phyloP scores from a whole-genome alignment of 2,888 invertebrate species.

The Oscheius sp. region DNA sequence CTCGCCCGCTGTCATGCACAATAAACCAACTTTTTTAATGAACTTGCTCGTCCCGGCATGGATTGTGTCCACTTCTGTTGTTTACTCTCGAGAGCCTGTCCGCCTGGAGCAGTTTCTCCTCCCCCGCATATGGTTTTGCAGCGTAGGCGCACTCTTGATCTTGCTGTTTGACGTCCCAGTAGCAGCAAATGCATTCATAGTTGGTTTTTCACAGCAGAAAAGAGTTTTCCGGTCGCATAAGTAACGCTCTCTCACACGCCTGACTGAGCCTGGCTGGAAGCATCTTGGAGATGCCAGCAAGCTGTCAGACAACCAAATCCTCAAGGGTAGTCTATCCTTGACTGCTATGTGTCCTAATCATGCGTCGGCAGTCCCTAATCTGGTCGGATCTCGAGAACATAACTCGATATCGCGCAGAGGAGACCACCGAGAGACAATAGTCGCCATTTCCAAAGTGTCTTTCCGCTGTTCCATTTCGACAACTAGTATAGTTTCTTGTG shows the following conservation, averaged over 20 bases:
- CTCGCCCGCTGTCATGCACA: too few relatives aligned
- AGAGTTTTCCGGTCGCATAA: slow-evolving; percentile 11
- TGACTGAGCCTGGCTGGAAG: slow-evolving; percentile 2
- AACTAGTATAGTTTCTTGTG: too few relatives aligned
- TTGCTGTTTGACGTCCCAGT: slow-evolving; percentile 5
- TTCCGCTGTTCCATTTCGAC: slow-evolving; percentile 19
- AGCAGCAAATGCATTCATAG: slow-evolving; percentile 9
- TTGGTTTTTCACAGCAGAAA: slow-evolving; percentile 11
- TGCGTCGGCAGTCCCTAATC: slow-evolving; percentile 38
- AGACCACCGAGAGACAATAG: slow-evolving; percentile 25
- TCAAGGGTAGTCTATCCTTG: slow-evolving; percentile 30
- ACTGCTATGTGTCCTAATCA: slow-evolving; percentile 33
- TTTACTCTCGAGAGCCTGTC: background rate
- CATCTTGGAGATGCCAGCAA: slow-evolving; percentile 17
- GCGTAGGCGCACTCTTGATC: slow-evolving; percentile 2
- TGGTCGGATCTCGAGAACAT: slow-evolving; percentile 37
- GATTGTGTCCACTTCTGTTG: background rate
- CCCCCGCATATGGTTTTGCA: background rate
- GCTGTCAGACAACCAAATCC: slow-evolving; percentile 27
- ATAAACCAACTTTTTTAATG: too few relatives aligned
- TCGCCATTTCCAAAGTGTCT: slow-evolving; percentile 25
- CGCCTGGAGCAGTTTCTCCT: background rate
- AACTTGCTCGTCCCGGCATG: too few relatives aligned
- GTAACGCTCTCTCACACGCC: slow-evolving; percentile 18
- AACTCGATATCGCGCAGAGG: slow-evolving; percentile 36